Evolutionary conservation across 2,797 vertebrate species (phyloP).

Genomic region (Lophius americanus): DNA sequence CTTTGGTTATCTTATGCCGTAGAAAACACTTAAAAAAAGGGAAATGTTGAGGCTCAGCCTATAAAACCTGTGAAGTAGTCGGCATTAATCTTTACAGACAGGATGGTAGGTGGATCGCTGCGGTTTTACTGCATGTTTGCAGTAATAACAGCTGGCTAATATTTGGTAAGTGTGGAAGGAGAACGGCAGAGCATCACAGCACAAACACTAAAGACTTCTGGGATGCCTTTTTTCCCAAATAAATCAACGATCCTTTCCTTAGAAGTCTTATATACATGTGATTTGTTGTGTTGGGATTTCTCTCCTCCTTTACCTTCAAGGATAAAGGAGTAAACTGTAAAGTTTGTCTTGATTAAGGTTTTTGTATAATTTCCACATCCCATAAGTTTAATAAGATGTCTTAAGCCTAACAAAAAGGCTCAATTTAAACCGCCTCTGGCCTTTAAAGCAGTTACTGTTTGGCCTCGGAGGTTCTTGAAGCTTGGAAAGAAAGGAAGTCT

Average conservation of each 20-base stretch:
- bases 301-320: background rate
- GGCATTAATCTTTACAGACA: background rate
- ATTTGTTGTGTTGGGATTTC: background rate
- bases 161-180: background rate
- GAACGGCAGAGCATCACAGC: background rate
- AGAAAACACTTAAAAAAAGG: constrained; percentile 28
- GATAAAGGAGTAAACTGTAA: background rate
- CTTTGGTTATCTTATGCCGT: constrained; percentile 13
- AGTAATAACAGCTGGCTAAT: constrained; percentile 12
- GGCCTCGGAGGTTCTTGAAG: constrained; percentile 8
- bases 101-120: background rate
- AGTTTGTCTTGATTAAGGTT: no score
- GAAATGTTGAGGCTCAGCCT: background rate
- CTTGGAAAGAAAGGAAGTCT: constrained; percentile 1
- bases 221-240: background rate
- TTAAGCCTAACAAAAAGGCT: background rate
- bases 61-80: constrained; percentile 4
- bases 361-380: no score
- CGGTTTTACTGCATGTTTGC: constrained; percentile 7
- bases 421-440: constrained; percentile 1
- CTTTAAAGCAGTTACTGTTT: constrained; percentile 12
- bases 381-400: background rate
- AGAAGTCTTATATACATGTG: background rate
- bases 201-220: background rate
- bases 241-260: background rate